Conservation (phyloP, 2,113 vertebrate genomes). For the Myrmophylax atrothorax region DNA sequence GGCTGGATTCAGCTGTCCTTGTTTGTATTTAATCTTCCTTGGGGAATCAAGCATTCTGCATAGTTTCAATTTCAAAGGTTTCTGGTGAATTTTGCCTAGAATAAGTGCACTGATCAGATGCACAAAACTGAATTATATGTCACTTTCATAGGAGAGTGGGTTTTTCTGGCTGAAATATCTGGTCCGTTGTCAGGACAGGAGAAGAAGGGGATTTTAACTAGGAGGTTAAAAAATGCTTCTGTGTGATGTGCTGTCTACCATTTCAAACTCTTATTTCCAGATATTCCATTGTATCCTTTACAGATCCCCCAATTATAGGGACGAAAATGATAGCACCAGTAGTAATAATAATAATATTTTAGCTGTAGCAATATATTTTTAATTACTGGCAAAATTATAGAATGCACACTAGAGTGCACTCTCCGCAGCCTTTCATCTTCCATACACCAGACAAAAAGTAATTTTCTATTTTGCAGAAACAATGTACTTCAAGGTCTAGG, state of each 20-base stretch:
- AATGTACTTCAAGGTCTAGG: background rate
- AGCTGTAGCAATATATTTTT: background rate
- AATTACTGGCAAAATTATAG: background rate
- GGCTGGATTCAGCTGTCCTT: background rate
- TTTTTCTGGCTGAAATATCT: background rate
- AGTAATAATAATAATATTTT: background rate
- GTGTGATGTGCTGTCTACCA: background rate
- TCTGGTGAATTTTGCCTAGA: background rate
- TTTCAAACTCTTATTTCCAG: background rate
- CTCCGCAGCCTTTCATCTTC: background rate
- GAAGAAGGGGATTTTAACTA: background rate
- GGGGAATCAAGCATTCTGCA: background rate
- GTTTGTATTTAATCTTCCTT: background rate
- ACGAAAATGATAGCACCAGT: background rate
- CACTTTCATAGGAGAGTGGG: background rate
- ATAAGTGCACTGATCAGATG: background rate
- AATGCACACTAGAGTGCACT: background rate
- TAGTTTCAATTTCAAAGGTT: background rate
- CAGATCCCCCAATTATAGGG: background rate
- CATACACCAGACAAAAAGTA: background rate
- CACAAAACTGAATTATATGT: background rate
- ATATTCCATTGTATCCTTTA: background rate
- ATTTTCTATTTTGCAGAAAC: background rate
- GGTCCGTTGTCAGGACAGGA: background rate
- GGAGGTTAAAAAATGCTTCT: background rate